These are phyloP conservation scores for Aspiorhynchus laticeps DNA, from an alignment of 2,113 vertebrate species.

Conservation along the genomic window DNA sequence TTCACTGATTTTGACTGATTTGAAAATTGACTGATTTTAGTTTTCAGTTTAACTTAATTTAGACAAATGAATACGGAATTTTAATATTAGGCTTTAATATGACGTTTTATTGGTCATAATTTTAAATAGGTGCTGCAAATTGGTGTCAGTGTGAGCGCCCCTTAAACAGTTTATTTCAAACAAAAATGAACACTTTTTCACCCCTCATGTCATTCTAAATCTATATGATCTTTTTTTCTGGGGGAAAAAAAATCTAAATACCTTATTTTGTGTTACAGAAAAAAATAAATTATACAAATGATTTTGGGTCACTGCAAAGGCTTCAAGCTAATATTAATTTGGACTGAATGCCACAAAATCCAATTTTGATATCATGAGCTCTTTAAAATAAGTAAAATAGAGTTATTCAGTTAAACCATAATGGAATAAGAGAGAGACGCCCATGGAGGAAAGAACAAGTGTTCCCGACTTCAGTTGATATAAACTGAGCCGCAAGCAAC, in stretches of 20 bases:
- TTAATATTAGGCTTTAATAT: background rate
- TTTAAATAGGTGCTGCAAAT: background rate
- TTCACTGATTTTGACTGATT: background rate
- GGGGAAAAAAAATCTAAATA: no score
- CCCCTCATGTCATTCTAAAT: no score
- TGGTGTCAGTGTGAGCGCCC: background rate
- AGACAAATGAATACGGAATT: background rate
- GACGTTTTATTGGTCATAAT: no score
- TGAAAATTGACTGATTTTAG: background rate
- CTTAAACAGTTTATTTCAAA: background rate
- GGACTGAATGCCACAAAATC: background rate
- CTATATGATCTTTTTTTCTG: no score
- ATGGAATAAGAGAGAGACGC: background rate
- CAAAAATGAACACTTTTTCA: no score
- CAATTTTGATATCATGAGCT: background rate
- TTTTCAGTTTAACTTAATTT: background rate
- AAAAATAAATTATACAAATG: background rate
- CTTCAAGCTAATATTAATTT: background rate
- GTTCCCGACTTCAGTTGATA: background rate
- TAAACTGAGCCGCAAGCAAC: slow-evolving; percentile 27
- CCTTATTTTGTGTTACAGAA: no score
- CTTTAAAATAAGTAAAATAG: background rate
- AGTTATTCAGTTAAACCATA: background rate
- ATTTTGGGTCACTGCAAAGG: background rate
- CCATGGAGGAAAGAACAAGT: background rate